Base-by-base conservation (phyloP, 1,140 invertebrate species). In the Brachionus sp. region DNA sequence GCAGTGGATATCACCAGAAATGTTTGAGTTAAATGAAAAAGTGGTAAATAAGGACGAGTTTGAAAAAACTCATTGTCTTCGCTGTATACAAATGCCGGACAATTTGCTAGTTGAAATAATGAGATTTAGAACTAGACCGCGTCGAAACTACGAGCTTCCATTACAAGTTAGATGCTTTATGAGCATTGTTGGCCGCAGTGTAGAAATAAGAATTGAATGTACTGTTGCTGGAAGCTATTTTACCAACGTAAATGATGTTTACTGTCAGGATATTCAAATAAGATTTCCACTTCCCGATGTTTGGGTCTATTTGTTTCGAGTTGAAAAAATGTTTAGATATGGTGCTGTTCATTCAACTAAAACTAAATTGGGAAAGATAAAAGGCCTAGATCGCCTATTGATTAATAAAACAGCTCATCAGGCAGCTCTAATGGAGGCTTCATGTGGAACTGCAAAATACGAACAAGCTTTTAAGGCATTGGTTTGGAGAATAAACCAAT, bases 291-390 rank as follows among this genome's bases (percentile, higher is more conserved):
- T 99, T 84, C 98, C 98, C 29, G 97, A 99, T 90, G 95, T 94
- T 86, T 99, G 98, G 98, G 90, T 99, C 86, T 99, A 99, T 89
- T 91, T 98, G 86, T 99, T 99, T 90, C 91, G 98, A 84, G 95
- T 98, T 19, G 97, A 99, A 88, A 97, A 98, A 87, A 94, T 98
- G 88, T 98, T 98, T 90, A 92, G 96, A 86, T 98, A 98, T 88
- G 98, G 98, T n/a, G 98, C 96, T 4, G 94, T 98, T 0, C 98
- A 99, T 89, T 96, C 96, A 0, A 94, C 96, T 19, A 95, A 96
- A 86, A 91, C 96, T 88, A 92, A 93, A 86, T 89, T 91, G 5
- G 92, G 91, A 62, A 92, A 91, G 88, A 91, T 92, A 35, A 92
- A 92, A 90, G 95, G 96, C 62, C 94, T 97, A 83, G 95, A 98